A percentile compares a stretch with the other conserved stretches of the same genome.
Evolutionary conservation across 2,113 vertebrate species (phyloP).

Genomic region (Suricata suricatta): DNA sequence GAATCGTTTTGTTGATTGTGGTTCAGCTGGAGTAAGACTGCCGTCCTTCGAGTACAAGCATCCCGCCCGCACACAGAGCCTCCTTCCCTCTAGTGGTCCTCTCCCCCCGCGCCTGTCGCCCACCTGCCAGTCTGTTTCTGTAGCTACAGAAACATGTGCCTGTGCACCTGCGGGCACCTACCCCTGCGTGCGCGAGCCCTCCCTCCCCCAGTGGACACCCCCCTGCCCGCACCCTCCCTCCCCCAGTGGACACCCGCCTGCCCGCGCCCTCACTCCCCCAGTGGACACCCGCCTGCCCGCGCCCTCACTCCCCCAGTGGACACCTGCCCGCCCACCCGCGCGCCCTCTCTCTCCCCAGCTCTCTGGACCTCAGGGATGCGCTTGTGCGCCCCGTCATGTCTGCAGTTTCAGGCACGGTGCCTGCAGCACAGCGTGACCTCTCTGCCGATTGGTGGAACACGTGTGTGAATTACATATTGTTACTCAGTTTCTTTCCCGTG

Average conservation of each 20-base stretch:
- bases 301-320: too few relatives aligned
- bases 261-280: not conserved
- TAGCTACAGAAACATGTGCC: accelerated
- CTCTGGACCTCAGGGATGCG: not conserved
- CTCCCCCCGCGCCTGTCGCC: not conserved
- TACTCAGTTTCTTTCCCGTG: not conserved
- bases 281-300: not conserved
- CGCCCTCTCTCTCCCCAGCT: not conserved
- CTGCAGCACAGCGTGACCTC: not conserved
- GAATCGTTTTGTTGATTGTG: not conserved
- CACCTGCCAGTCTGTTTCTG: not conserved
- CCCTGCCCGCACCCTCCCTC: not conserved
- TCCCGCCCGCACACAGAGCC: not conserved
- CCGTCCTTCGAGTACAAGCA: accelerated
- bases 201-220: too few relatives aligned
- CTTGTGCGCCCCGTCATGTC: not conserved
- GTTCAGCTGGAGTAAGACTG: not conserved
- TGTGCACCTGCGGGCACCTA: not conserved
- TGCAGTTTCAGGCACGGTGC: too few relatives aligned
- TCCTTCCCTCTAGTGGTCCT: not conserved
- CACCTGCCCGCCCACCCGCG: too few relatives aligned
- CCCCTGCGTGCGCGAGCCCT: not conserved
- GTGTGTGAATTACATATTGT: not conserved
- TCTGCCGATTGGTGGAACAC: not conserved
- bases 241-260: not conserved